phyloP scores from a whole-genome alignment of 2,888 invertebrate species.

The Chromoteleia sp. region DNA sequence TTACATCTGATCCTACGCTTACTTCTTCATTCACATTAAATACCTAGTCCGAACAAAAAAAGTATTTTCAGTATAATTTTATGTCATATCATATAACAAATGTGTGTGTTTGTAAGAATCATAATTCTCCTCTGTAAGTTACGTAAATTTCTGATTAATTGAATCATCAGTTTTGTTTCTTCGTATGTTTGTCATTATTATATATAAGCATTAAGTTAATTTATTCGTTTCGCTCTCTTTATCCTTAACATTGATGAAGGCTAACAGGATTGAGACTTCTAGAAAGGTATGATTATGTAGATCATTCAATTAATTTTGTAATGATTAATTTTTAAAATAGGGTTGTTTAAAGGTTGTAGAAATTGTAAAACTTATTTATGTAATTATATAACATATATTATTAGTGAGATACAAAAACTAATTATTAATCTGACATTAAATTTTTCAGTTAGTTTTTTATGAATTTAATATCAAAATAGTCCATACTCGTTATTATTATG shows the following conservation, averaged over 20 bases:
- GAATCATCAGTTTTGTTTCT: conserved; percentile 15
- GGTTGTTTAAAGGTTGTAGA: too few species aligned
- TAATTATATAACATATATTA: too few species aligned
- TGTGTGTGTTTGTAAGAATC: conserved; percentile 15
- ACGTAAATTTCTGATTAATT: conserved; percentile 14
- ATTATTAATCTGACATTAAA: too few species aligned
- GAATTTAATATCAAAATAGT: too few species aligned
- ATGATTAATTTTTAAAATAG: conserved; percentile 14
- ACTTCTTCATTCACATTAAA: conserved; percentile 42
- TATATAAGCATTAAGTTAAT: conserved; percentile 62
- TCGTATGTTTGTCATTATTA: conserved; percentile 53
- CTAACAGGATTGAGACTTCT: conserved; percentile 67
- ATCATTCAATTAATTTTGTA: conserved; percentile 16
- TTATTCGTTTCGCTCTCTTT: conserved; percentile 65
- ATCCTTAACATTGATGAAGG: conserved; percentile 67
- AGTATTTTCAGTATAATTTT: conserved; percentile 37
- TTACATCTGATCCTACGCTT: conserved; percentile 81
- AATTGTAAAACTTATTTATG: too few species aligned
- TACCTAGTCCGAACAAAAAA: conserved; percentile 3
- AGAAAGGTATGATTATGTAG: conserved; percentile 63
- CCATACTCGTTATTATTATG: too few species aligned
- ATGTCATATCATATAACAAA: conserved; percentile 18
- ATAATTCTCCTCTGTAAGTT: conserved; percentile 7
- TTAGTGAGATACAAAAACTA: too few species aligned
- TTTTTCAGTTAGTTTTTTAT: too few species aligned